Evolutionary conservation across 2,888 invertebrate genomes (phyloP).

Genomic region (Rhogogaster chlorosoma): DNA sequence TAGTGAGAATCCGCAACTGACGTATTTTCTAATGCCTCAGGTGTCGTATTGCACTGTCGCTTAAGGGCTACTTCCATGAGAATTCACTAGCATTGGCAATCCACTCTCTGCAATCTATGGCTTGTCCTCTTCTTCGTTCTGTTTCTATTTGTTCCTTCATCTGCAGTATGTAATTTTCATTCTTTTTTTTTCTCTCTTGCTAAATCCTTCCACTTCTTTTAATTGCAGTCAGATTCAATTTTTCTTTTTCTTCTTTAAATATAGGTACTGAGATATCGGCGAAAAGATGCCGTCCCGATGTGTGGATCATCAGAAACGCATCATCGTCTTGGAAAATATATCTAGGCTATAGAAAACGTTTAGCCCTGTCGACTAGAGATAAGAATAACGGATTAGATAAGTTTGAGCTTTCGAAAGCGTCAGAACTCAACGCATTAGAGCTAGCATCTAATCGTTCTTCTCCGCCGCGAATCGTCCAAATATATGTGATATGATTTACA

Average conservation of each 20-base stretch:
- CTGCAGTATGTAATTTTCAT: background rate
- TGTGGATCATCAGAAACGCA: constrained; percentile 52
- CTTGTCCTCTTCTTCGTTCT: background rate
- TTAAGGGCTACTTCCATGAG: constrained; percentile 3
- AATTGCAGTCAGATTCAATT: background rate
- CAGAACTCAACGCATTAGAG: background rate
- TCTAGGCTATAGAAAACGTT: background rate
- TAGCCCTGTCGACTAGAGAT: background rate
- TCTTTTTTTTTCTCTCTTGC: background rate
- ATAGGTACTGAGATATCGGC: constrained; percentile 28
- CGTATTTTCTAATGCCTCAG: constrained; percentile 39
- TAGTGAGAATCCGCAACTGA: constrained; percentile 49
- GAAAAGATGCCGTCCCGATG: background rate
- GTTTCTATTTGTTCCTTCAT: background rate
- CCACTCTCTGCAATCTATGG: background rate
- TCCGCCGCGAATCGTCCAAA: background rate
- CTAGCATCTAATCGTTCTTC: background rate
- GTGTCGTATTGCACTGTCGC: constrained; percentile 40
- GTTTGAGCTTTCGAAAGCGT: background rate
- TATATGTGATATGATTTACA: background rate
- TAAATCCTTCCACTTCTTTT: background rate
- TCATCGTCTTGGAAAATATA: constrained; percentile 25
- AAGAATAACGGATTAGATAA: constrained; percentile 11
- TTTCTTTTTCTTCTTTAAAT: background rate
- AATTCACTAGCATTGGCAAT: constrained; percentile 21